These are phyloP conservation scores for Leptonema lineaticorne DNA, from an alignment of 1,140 invertebrate species.

Conservation along the genomic window DNA sequence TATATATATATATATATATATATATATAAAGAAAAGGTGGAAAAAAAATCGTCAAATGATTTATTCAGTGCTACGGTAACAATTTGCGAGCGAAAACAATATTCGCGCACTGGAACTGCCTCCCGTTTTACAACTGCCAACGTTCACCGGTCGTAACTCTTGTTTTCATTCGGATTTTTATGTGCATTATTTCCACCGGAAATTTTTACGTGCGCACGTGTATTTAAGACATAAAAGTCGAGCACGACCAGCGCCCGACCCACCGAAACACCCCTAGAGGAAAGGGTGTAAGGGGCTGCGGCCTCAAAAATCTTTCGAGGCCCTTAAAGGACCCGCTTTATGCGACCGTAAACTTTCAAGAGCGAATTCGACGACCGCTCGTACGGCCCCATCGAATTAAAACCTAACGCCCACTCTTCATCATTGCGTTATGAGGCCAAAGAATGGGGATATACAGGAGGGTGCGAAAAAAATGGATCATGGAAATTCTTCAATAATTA, in stretches of 20 bases:
- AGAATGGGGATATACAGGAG: neutral
- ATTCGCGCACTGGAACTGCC: conserved; percentile 1
- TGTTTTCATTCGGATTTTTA: conserved; percentile 37
- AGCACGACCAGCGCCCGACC: neutral
- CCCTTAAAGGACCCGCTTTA: conserved; percentile 30
- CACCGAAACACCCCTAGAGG: neutral
- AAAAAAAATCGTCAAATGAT: no score
- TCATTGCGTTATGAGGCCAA: conserved; percentile 31
- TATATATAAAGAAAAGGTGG: neutral
- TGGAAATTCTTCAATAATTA: neutral
- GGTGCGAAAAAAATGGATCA: neutral
- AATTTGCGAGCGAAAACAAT: conserved; percentile 35
- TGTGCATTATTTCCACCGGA: conserved; percentile 32
- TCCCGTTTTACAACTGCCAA: conserved; percentile 1
- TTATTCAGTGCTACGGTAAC: conserved; percentile 16
- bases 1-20: neutral
- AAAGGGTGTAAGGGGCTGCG: no score
- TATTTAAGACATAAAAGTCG: neutral
- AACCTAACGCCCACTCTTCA: conserved; percentile 32
- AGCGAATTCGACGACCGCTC: conserved; percentile 8
- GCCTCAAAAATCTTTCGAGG: no score
- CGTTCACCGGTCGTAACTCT: conserved; percentile 35
- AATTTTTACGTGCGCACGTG: no score
- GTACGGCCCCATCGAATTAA: conserved; percentile 34
- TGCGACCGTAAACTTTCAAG: conserved; percentile 29